phyloP scores from a whole-genome alignment of 2,113 vertebrate species.

The Saccopteryx bilineata region DNA sequence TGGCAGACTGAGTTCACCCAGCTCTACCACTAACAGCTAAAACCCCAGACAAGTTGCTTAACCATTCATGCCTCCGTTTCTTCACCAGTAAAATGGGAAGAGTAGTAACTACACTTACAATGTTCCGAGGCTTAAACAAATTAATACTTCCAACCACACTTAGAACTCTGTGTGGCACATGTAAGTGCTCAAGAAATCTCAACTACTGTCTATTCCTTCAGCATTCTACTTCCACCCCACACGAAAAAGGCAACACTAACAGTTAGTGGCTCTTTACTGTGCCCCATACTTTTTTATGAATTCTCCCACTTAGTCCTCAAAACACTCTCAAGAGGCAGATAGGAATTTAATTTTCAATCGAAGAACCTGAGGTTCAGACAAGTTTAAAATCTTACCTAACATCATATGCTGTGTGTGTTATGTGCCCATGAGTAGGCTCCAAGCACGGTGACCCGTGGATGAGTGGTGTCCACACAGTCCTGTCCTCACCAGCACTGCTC shows the following conservation, averaged over 20 bases:
- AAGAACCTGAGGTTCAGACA: background rate
- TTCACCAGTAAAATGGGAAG: background rate
- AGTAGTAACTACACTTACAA: background rate
- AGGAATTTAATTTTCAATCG: background rate
- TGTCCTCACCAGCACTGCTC: background rate
- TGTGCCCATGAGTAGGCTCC: background rate
- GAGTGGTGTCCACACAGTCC: background rate
- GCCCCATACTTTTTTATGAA: background rate
- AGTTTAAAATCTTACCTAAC: background rate
- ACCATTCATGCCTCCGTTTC: background rate
- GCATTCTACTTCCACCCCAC: background rate
- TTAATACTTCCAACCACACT: background rate
- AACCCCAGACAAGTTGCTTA: background rate
- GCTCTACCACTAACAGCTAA: background rate
- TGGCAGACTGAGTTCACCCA: background rate
- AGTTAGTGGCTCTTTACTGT: background rate
- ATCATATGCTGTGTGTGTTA: background rate
- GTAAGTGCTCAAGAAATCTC: background rate
- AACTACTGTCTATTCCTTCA: background rate
- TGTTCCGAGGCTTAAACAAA: background rate
- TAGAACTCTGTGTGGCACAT: background rate
- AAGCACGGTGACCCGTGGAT: background rate
- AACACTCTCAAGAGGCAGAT: background rate
- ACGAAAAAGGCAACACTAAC: background rate
- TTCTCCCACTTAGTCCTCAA: background rate